Base-by-base conservation (phyloP, 2,113 vertebrate species). In the Chunga burmeisteri region DNA sequence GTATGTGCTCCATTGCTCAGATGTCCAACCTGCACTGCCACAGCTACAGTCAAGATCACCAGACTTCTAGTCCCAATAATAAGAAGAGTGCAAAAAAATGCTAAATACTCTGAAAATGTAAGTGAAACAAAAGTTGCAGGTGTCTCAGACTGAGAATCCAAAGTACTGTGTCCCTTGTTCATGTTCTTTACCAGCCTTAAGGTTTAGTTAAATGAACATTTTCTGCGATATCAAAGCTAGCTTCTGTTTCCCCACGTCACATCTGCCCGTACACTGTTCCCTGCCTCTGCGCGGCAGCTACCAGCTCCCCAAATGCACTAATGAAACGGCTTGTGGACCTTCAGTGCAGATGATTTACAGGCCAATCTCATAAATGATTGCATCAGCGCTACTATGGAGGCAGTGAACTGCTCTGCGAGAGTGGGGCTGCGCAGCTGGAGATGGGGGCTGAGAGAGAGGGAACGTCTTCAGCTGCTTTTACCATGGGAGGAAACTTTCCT, bases 201-300 rank as follows among this genome's bases (percentile, higher is more conserved):
- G 7, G 4, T 81, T 86, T 66, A 62, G 26, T 66, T 84, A 71
- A 77, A 50, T 50, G 5, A 74, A 23, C 16, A 12, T 62, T 77
- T 87, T 26, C 78, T 77, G 49, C 1, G 2, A 16, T 79, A 23
- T 25, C 34, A 72, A 68, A 72, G 53, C 26, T 77, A 36, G n/a
- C n/a, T 59, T 50, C 10, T 59, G 12, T 59, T 85, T 23, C 65
- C 66, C 42, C 27, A 3, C 1, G 1, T 71, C 52, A 34, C 9
- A 26, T 40, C 38, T 75, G 49, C 16, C 78, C 8, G 1, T 42
- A 21, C 0, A 0, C n/a, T 55, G 47, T 53, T 79, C 34, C 44
- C 21, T 68, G 66, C 55, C 44, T n/a, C 47, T 50, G 49, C 3
- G 2, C 3, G 1, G 56, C 65, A 55, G 26, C 73, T 78, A 9